These are phyloP conservation scores for Cantharis nigra DNA, from an alignment of 2,888 invertebrate species.

Conservation along the genomic window DNA sequence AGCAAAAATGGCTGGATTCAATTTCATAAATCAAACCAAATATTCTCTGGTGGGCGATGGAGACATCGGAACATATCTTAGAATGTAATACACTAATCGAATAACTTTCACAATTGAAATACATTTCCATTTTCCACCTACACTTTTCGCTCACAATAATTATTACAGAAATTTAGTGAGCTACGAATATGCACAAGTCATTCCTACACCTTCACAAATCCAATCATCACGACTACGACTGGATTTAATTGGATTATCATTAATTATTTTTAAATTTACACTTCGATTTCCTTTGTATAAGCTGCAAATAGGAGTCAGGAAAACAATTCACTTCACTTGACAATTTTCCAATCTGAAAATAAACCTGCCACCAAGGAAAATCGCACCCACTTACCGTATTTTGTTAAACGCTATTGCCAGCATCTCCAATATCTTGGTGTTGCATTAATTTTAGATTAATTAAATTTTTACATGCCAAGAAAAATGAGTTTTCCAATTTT, in stretches of 20 bases:
- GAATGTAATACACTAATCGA: background rate
- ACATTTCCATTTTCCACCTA: background rate
- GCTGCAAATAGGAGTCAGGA: background rate
- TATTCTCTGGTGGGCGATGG: background rate
- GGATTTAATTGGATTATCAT: constrained; percentile 16
- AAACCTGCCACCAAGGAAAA: background rate
- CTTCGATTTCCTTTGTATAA: background rate
- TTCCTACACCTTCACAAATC: constrained; percentile 4
- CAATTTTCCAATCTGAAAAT: background rate
- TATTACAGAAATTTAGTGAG: background rate
- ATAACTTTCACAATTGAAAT: background rate
- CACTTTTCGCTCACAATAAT: background rate
- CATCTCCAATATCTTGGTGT: background rate
- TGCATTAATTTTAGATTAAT: background rate
- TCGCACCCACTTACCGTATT: background rate
- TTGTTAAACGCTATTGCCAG: background rate
- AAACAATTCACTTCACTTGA: background rate
- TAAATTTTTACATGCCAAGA: background rate
- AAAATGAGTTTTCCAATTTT: background rate
- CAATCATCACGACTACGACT: constrained; percentile 13
- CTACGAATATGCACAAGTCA: background rate
- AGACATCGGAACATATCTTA: background rate
- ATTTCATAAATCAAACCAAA: background rate
- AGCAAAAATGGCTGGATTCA: background rate
- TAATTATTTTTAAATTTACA: constrained; percentile 10